A percentile compares a stretch with the other conserved stretches of the same genome.
Evolutionary conservation across 1,140 invertebrate genomes (phyloP).

Genomic region (Drosophila busckii): DNA sequence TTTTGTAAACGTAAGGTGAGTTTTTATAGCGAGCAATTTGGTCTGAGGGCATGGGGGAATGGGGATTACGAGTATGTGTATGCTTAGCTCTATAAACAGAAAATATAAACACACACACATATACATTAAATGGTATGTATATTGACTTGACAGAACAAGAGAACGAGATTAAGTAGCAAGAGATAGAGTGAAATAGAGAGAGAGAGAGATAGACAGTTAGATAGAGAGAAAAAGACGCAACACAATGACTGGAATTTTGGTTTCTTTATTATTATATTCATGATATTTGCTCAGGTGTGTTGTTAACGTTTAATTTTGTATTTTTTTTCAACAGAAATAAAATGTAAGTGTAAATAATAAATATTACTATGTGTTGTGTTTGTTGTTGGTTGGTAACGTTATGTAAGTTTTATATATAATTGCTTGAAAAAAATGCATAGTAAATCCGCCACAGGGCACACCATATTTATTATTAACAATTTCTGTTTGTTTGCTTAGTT

Average conservation of each 20-base stretch:
- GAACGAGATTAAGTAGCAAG: too few species aligned
- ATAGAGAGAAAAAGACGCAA: conserved; percentile 44
- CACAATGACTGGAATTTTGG: conserved; percentile 52
- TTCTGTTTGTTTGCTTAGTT: conserved; percentile 8
- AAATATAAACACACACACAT: too few species aligned
- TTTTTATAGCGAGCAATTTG: conserved; percentile 40
- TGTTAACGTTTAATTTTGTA: conserved; percentile 27
- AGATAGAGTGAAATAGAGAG: conserved; percentile 32
- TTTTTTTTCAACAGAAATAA: conserved; percentile 23
- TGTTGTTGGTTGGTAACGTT: conserved; percentile 36
- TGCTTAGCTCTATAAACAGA: too few species aligned
- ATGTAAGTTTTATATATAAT: conserved; percentile 60
- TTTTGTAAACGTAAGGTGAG: conserved; percentile 38
- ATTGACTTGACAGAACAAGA: conserved; percentile 32
- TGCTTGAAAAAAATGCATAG: conserved; percentile 55
- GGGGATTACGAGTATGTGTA: too few species aligned
- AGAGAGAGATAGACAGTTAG: conserved; percentile 21
- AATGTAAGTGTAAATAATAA: conserved; percentile 25
- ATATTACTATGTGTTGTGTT: conserved; percentile 35
- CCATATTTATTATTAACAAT: too few species aligned
- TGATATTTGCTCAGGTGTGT: conserved; percentile 46
- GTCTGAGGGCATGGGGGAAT: too few species aligned
- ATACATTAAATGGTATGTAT: conserved; percentile 14
- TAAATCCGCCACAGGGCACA: conserved; percentile 26
- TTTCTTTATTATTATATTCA: conserved; percentile 31